Base-by-base conservation (phyloP, 1,140 invertebrate species). In the Calosoma granatense region DNA sequence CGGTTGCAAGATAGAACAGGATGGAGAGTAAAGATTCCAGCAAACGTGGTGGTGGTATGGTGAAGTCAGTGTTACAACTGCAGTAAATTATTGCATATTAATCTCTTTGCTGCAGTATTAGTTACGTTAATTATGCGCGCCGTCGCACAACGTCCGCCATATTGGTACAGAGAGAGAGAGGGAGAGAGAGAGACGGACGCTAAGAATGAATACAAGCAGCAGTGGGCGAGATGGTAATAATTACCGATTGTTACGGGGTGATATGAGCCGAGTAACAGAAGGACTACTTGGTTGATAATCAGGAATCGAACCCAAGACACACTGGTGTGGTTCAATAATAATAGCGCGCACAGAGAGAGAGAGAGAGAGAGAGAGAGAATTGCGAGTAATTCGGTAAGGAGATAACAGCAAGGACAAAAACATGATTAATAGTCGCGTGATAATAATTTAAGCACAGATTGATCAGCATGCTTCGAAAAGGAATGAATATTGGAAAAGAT, bases 11-110 rank as follows among this genome's bases (percentile, higher is more conserved):
- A 36, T 36, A 6, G 26, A 36, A 36, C 26, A 36, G 26, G 26
- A 36, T 36, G n/a, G 26, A 6, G 26, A n/a, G 26, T n/a, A 36
- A n/a, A n/a, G 26, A 36, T 9, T 36, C 26, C 6, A 6, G 26
- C 26, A 36, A 36, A n/a, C 6, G 26, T 9, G 6, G 6, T n/a
- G 26, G 6, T 6, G 6, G 26, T n/a, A n/a, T 9, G 26, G 6
- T 9, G 26, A 36, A n/a, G 6, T n/a, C 26, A 36, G n/a, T 36
- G 26, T 36, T 36, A 36, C 26, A 36, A 36, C 26, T 36, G 26
- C 57, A 63, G 69, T 70, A 69, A 70, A 69, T 69, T 70, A 70
- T 70, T 67, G 69, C 67, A 69, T 69, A 70, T 69, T 70, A 70
- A 69, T 70, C 69, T 70, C 67, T 68, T 64, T 57, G 64, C 69